These are phyloP conservation scores for Rotaria sp. DNA, from an alignment of 2,888 invertebrate species.

Conservation along the genomic window DNA sequence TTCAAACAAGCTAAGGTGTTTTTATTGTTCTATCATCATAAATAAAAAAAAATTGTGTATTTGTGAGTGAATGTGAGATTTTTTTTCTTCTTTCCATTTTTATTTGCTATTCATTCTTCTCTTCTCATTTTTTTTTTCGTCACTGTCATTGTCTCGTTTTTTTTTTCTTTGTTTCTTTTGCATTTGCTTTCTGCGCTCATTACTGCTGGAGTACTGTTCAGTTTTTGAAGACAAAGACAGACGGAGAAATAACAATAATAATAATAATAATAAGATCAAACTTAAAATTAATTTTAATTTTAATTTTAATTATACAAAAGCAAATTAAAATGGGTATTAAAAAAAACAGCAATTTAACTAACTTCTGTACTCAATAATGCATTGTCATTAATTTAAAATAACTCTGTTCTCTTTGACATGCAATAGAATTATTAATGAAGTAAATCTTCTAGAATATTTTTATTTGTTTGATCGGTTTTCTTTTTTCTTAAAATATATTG, in stretches of 20 bases:
- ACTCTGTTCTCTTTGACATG: constrained; percentile 7
- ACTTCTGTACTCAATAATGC: background rate
- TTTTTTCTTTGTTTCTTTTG: constrained; percentile 3
- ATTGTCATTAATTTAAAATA: background rate
- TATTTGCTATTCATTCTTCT: constrained; percentile 22
- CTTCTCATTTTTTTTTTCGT: constrained; percentile 18
- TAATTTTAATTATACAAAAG: background rate
- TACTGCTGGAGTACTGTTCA: constrained; percentile 19
- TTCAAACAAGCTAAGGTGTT: constrained; percentile 9
- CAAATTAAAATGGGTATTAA: background rate
- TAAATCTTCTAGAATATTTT: constrained; percentile 15
- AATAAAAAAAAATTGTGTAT: constrained; percentile 12
- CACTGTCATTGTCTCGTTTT: constrained; percentile 22
- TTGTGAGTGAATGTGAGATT: background rate
- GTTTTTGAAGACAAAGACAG: constrained; percentile 14
- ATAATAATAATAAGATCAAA: background rate
- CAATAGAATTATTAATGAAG: constrained; percentile 19
- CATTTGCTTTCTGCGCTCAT: constrained; percentile 22
- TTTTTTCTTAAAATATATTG: background rate
- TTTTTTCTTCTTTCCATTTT: constrained; percentile 15
- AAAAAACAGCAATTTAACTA: background rate
- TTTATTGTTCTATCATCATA: constrained; percentile 22
- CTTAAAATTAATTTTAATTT: background rate
- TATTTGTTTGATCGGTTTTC: background rate
- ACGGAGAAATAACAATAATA: constrained; percentile 1